Evolutionary conservation across 2,797 vertebrate species (phyloP), one percentile per base, ranked within the genome.

Genomic region (Microhierax caerulescens): DNA sequence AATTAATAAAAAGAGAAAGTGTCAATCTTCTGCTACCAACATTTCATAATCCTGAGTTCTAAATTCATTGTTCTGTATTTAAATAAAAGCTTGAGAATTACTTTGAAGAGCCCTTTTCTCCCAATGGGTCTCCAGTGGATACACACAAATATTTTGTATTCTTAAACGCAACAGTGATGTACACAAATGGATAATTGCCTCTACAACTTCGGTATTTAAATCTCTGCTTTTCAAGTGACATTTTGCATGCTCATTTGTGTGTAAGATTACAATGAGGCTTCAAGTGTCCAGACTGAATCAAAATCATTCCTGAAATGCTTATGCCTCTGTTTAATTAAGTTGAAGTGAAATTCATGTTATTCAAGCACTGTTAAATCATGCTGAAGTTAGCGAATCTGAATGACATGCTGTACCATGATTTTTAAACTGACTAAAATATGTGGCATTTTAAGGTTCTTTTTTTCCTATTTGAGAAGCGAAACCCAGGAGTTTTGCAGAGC

Each of bases 301-400:
- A 89, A 96, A 96, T 93, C 18, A 95, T 96, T 95, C 87, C 93
- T 92, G 92, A 96, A 96, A 96, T 85, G 78, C 81, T 96, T 93
- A 80, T 89, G 80, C 74, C 45, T 89, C 78, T 85, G 64, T 92
- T 96, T 94, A 96, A 97, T 96, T 93, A 97, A 90, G 90, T 95
- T 96, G 90, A 96, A 96, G 90, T 89, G 95, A 97, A 96, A 96
- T 90, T 96, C 87, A 80, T 78, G 65, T 91, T 95, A 88, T 88
- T 96, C 93, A 96, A 95, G 88, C 89, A 91, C 81, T 92, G 88
- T 83, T 97, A 95, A 94, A 95, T 94, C 84, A 95, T 72, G 47
- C 37, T 95, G 86, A 96, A 96, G 61, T 91, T 88, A 85, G 92
- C 65, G 83, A 94, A 94, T 92, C 68, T 85, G 86, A 92, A 92